Percentiles rank a stretch among this genome's conserved stretches.
These are phyloP conservation scores for Tapera naevia DNA, from an alignment of 2,797 vertebrate species.

Conservation along the genomic window DNA sequence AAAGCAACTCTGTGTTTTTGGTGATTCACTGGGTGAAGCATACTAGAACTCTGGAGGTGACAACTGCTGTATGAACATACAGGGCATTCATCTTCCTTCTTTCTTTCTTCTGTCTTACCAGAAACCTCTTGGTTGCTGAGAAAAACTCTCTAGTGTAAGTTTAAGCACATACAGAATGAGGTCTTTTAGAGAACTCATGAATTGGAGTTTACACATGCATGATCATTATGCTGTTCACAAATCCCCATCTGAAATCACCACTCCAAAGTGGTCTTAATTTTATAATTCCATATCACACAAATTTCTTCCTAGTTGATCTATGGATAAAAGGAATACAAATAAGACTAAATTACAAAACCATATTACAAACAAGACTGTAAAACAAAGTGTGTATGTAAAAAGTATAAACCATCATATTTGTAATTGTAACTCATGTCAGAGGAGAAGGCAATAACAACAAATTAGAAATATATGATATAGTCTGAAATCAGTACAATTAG, in stretches of 20 bases:
- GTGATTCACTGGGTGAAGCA: neutral
- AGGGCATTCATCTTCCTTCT: neutral
- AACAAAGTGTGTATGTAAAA: neutral
- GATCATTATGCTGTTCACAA: neutral
- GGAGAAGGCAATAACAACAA: neutral
- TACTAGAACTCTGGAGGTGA: neutral
- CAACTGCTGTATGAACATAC: neutral
- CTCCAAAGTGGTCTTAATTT: neutral
- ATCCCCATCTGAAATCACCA: neutral
- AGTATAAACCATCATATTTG: neutral
- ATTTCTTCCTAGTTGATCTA: neutral
- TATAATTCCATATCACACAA: neutral
- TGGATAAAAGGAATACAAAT: neutral
- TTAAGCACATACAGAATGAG: neutral
- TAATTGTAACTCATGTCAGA: neutral
- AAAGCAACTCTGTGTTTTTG: neutral
- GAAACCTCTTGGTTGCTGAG: neutral
- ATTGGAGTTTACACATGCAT: neutral
- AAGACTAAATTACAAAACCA: neutral
- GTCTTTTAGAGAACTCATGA: neutral
- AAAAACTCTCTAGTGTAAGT: neutral
- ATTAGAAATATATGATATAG: neutral
- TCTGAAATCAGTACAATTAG: neutral
- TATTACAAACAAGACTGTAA: neutral
- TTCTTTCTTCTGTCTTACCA: neutral